Evolutionary conservation across 92 coral and sea anemone species (phyloP), one percentile per base, ranked within the genome.

Genomic region (Ricordea florida): DNA sequence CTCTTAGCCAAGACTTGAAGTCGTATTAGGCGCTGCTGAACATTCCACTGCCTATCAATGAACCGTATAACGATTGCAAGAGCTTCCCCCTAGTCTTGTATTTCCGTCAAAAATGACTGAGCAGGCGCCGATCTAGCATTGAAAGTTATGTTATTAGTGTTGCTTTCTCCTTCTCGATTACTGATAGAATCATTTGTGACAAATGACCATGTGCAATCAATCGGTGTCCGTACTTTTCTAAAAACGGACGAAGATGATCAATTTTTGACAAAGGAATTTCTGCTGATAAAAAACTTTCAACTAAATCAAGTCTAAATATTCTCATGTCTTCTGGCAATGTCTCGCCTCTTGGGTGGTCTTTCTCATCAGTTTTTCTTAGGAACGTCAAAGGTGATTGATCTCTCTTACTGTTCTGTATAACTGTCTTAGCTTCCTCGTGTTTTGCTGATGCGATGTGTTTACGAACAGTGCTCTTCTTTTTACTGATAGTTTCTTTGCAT

Each of bases 281-380:
- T 40, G 82, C 81, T 62, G 58, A 48, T 68, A 77, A 47, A 16
- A 77, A 58, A 23, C 61, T 18, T 60, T 84, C 85, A 20, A 84
- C 85, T 64, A 83, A 73, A 43, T 83, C 89, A 77, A 31, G 75
- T 27, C 83, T 53, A 57, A 57, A 49, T 45, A 82, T 43, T 77
- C 85, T 64, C 84, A 83, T 83, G 34, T 83, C 89, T 40, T 76
- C 78, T 23, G 85, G 89, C 38, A 83, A 77, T 23, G 89, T 83
- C 61, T 72, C 51, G 57, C 89, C 84, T 66, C 68, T 59, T 2
- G 84, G 76, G 62, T 69, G 31, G 21, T 69, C 37, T 52, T 33
- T 14, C 76, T 49, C 62, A 35, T 69, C 76, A 8, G 17, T 69
- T 24, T 37, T 52, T 52, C 76, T 29, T 18, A 66, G 73, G 30